Evolutionary conservation across 2,113 vertebrate species (phyloP), one percentile per base, ranked within the genome.

Genomic region (Myrmecobius fasciatus): DNA sequence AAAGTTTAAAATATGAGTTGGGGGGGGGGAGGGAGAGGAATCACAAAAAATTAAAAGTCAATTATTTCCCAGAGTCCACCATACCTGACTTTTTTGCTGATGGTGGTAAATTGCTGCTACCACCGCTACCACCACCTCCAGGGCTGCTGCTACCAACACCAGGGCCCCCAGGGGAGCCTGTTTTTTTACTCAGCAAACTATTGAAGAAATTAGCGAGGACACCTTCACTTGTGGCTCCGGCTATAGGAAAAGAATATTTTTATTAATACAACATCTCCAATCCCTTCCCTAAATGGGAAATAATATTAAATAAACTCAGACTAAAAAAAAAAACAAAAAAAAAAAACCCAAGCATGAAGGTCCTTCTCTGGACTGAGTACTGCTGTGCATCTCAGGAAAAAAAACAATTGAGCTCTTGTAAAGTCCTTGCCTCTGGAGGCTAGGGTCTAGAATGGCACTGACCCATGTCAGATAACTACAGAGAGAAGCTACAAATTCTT

Each of bases 141-240:
- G 98, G 98, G 95, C 98, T 98, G 49, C 98, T 97, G 92, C 99
- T 98, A 90, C 99, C 98, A 0, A 99, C 98, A 1, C 99, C 99
- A 9, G 99, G 99, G 0, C 99, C 98, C 12, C 99, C 99, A 1
- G 99, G 99, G 56, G 99, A 99, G 25, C 99, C 99, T 4, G 99
- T 99, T 98, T 99, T 99, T 98, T 99, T 99, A 97, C 99, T 99
- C 98, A 99, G 98, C 96, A 99, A 99, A 96, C 99, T 99, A 97
- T 99, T 99, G 98, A 99, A 99, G 98, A 99, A 99, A 97, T 99
- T 99, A 92, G 99, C 99, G 97, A 99, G 98, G 92, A 99, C 99
- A 9, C 99, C 99, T 98, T 99, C 99, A 60, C 99, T 99, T 94
- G 99, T 99, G 97, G 99, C 99, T 98, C 99, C 99, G 98, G 99